These are phyloP conservation scores for Ashinkailepas kermadecensis DNA, from an alignment of 2,888 invertebrate genomes.

Conservation along the genomic window DNA sequence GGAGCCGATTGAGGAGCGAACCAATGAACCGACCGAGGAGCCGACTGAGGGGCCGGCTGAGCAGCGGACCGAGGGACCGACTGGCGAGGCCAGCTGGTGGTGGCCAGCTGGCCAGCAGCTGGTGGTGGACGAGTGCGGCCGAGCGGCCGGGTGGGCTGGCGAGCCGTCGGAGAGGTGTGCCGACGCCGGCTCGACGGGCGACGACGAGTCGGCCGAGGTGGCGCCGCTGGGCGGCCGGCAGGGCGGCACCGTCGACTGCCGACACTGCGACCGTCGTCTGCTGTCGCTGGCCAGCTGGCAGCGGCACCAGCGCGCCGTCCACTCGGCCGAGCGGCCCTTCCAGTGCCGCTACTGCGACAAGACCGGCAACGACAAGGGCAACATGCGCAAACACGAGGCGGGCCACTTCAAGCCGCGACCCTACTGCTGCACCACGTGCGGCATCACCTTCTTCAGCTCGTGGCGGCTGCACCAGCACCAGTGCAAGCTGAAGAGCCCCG, in stretches of 20 bases:
- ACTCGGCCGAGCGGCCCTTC: neutral
- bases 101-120: slow-evolving; percentile 76
- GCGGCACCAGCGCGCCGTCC: neutral
- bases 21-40: no score
- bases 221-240: neutral
- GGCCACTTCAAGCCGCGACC: neutral
- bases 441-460: slow-evolving; percentile 81
- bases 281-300: neutral
- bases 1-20: no score
- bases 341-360: slow-evolving; percentile 5
- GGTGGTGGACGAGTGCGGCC: neutral
- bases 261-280: neutral
- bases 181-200: no score
- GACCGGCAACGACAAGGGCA: slow-evolving; percentile 2
- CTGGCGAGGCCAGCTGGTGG: slow-evolving; percentile 80
- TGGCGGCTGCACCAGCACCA: slow-evolving; percentile 86
- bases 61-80: slow-evolving; percentile 58
- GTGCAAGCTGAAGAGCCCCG: neutral
- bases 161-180: no score
- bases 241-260: neutral
- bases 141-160: no score
- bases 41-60: no score
- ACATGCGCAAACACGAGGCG: slow-evolving; percentile 7
- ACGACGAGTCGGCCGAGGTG: no score
- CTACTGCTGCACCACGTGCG: slow-evolving; percentile 81